Evolutionary conservation across 1,140 invertebrate genomes (phyloP), one percentile per base, ranked within the genome.

Genomic region (Bursaphelenchus mucronatus): DNA sequence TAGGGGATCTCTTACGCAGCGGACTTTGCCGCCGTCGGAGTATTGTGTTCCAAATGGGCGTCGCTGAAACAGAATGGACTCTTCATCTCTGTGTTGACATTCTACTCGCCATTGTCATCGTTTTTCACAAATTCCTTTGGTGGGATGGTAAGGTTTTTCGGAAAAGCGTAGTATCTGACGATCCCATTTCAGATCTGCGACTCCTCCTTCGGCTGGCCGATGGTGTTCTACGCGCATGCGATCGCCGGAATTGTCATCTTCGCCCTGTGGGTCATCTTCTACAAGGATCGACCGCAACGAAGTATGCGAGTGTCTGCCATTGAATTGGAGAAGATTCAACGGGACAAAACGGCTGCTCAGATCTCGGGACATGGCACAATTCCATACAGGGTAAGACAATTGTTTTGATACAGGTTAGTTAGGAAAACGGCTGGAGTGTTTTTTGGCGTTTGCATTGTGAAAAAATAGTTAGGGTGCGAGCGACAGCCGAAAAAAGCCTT

Each of bases 41-140:
- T 58, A 7, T 40, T 70, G 5, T 53, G 54, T 45, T 55, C 61
- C 11, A 68, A 53, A 55, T 70, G 68, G 68, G 68, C 68, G 3
- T 54, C 68, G 15, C 63, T 70, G 8, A 52, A 64, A 19, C 68
- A 70, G 43, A 63, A 64, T 15, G 68, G 67, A 4, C 46, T 70
- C 9, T 70, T 70, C 39, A 64, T 70, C 13, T 65, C 68, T 8
- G 49, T 70, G 50, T 55, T 70, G 8, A 70, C 66, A 6, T 70
- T 49, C 13, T 70, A 66, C 51, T 50, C 63, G 5, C 68, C 66
- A 9, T 55, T 70, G 9, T 51, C 67, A 30, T 54, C 67, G 17
- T 54, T 57, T 21, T 45, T 70, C 11, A 69, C 62, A 9, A 69
- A 69, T 50, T 44, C 62, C 10, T 41, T 63, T 3, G 46, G 47